These are phyloP conservation scores for Geophilus truncorum DNA, from an alignment of 2,888 invertebrate species.

Conservation along the genomic window DNA sequence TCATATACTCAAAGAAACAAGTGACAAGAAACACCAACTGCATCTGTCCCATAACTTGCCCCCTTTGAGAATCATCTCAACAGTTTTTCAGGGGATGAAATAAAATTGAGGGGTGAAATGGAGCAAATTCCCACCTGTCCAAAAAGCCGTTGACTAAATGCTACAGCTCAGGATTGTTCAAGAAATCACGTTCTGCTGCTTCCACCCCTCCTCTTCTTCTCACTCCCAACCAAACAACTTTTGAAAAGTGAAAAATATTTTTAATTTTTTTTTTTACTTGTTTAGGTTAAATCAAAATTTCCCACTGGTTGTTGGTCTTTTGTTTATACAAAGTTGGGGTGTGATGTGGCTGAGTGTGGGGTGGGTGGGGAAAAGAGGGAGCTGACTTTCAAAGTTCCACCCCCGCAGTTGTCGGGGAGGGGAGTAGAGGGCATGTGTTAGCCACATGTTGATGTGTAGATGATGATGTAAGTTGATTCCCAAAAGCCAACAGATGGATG, in stretches of 20 bases:
- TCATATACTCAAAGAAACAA: background rate
- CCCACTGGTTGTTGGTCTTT: background rate
- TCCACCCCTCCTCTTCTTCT: too few relatives aligned
- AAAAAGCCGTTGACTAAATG: background rate
- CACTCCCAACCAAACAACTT: background rate
- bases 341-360: background rate
- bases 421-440: background rate
- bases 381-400: background rate
- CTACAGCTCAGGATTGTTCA: background rate
- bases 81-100: background rate
- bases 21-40: slow-evolving; percentile 27
- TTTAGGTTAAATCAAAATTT: background rate
- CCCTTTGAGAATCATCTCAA: slow-evolving; percentile 19
- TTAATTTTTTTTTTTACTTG: background rate
- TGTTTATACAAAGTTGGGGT: background rate
- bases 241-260: background rate
- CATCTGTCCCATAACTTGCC: slow-evolving; percentile 21
- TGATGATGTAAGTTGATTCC: slow-evolving; percentile 21
- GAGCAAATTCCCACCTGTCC: slow-evolving; percentile 14
- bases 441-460: slow-evolving; percentile 13
- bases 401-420: background rate
- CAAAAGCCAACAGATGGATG: slow-evolving; percentile 16
- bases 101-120: background rate
- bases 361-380: background rate
- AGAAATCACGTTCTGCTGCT: too few relatives aligned